Base-by-base conservation (phyloP, 2,888 invertebrate genomes). In the Magallana nippona region DNA sequence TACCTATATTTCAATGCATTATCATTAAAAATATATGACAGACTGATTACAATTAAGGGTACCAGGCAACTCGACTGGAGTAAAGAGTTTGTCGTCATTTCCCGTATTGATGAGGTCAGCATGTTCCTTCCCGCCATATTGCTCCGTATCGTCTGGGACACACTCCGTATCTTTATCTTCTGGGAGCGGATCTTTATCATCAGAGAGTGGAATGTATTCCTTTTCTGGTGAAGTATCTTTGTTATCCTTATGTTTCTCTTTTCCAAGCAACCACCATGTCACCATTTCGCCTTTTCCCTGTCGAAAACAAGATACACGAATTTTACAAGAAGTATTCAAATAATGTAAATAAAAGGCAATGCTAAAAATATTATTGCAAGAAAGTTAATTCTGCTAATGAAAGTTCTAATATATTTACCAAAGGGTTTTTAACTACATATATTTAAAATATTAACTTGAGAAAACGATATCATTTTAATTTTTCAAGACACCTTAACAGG, bases 271-370 rank as follows among this genome's bases (percentile, higher is more conserved):
- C 91, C 91, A 91, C 89, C 89, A 91, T 0, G 91, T 91, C 13
- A 83, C 55, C 91, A 91, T 91, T 8, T 91, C 90, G 1, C 91
- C 91, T 81, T 91, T 91, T 11, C 91, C 91, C 91, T 91, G 82
- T 2, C 86, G 81, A 78, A 27, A 63, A 77, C 56, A 62, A 10
- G 78, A 17, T 78, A 79, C 11, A 8, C 10, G 0, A 44, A 44
- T 5, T 44, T 44, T 44, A 44, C 44, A 44, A 3, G 44, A 44
- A 44, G 44, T 44, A 44, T 44, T 8, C 44, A 44, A 5, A 44
- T 44, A 44, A 5, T 44, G 44, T 44, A 44, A 8, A 44, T 44
- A 44, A 44, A 44, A 44, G 8, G 8, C 44, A 44, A 44, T 44
- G 8, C 3, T 3, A 44, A 44, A 44, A 44, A 44, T 44, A 8